Evolutionary conservation across 2,888 invertebrate species (phyloP).

Genomic region (Scrobipalpa atriplicella): DNA sequence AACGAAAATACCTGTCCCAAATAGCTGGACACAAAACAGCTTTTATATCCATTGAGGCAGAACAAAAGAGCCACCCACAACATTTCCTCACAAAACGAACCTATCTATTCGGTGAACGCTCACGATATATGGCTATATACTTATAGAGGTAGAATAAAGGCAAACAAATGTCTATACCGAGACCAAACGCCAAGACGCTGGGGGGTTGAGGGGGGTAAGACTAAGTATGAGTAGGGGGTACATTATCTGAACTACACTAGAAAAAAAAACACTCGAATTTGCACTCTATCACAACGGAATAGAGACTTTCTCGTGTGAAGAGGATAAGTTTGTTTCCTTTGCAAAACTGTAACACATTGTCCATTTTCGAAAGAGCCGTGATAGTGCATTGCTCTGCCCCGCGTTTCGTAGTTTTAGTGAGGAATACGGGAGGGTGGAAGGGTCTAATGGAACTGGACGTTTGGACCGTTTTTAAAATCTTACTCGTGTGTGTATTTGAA

Average conservation of each 20-base stretch:
- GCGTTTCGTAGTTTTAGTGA: conserved; percentile 36
- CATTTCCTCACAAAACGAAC: conserved; percentile 43
- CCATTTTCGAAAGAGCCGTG: conserved; percentile 62
- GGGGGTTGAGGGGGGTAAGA: conserved; percentile 41
- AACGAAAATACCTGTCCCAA: conserved; percentile 3
- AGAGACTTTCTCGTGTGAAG: conserved; percentile 26
- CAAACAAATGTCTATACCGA: conserved; percentile 74
- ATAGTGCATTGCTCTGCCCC: conserved; percentile 54
- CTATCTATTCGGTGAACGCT: conserved; percentile 61
- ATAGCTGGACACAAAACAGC: conserved; percentile 26
- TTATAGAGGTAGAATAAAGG: conserved; percentile 58
- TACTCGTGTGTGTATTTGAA: conserved; percentile 51
- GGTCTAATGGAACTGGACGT: conserved; percentile 46
- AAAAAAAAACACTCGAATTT: conserved; percentile 35
- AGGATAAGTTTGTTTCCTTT: conserved; percentile 35
- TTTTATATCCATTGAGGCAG: conserved; percentile 31
- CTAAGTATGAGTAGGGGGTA: conserved; percentile 44
- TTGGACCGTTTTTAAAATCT: conserved; percentile 46
- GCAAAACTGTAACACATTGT: conserved; percentile 46
- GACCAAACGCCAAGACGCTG: conserved; percentile 75
- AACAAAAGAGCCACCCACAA: conserved; percentile 31
- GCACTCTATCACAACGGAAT: conserved; percentile 37
- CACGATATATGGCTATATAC: conserved; percentile 34
- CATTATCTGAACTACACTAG: conserved; percentile 40
- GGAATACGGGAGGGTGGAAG: conserved; percentile 38